Evolutionary conservation across 2,113 vertebrate species (phyloP), one percentile per base, ranked within the genome.

Genomic region (Chaenocephalus aceratus): DNA sequence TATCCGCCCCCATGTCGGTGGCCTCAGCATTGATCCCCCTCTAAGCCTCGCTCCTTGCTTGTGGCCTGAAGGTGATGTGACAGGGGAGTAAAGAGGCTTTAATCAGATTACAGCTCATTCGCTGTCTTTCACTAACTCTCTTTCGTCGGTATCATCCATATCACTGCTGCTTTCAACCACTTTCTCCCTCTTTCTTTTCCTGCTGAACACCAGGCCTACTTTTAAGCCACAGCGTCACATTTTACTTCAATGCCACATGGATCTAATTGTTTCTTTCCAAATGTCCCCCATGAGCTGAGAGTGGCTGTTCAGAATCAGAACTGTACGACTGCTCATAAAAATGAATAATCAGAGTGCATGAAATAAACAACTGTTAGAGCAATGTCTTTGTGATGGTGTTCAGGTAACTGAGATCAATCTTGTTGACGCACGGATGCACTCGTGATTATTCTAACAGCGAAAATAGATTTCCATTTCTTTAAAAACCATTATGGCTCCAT

Each of bases 81-180:
- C 89, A 80, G 72, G 52, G 70, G 72, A 89, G 88, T 85, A 94
- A 93, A 93, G 86, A 93, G 89, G 92, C 91, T 93, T 94, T 93
- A 86, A 88, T 87, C 92, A 94, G 93, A 94, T 93, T 94, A 93
- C 83, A 69, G 87, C 81, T 91, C 86, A 72, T 82, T 91, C 81
- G 77, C 84, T 72, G 81, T 89, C 89, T 85, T 84, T 87, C 87
- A 54, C 52, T 15, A 11, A 75, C 82, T 72, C 77, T 65, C 75
- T 78, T 58, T 54, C 7, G 36, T 76, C 75, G 57, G 10, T 48
- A 70, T 75, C 66, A 76, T 84, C 75, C 75, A 79, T 86, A 80
- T 91, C 72, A 21, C 79, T 41, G 67, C 77, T 72, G 77, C 88
- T 86, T 88, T 83, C 83, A 84, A 26, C 71, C 36, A 65, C 77